These are phyloP conservation scores for Polyommatus iphigenia DNA, from an alignment of 2,888 invertebrate genomes.

Conservation along the genomic window DNA sequence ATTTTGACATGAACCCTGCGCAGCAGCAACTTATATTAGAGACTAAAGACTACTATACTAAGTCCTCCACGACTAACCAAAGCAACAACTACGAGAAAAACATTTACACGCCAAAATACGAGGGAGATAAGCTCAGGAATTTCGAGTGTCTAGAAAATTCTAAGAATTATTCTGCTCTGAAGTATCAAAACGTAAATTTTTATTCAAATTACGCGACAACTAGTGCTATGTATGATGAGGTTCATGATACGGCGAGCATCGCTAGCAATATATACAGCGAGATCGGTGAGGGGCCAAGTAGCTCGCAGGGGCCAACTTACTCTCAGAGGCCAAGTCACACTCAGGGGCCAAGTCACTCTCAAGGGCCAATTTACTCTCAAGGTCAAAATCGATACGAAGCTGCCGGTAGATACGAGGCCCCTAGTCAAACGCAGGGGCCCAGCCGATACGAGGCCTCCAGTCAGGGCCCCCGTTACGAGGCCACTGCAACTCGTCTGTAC, in stretches of 20 bases:
- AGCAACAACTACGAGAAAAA: conserved; percentile 67
- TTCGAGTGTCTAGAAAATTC: conserved; percentile 68
- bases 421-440: not conserved
- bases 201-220: conserved; percentile 50
- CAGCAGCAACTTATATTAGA: conserved; percentile 67
- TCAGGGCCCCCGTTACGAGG: not conserved
- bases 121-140: conserved; percentile 62
- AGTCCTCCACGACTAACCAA: conserved; percentile 59
- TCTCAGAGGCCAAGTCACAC: conserved; percentile 1
- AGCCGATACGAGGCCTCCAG: conserved; percentile 13
- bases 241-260: conserved; percentile 64
- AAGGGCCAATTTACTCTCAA: not conserved
- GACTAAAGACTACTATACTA: conserved; percentile 71
- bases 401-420: not conserved
- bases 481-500: conserved; percentile 56
- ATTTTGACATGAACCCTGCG: conserved; percentile 59
- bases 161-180: conserved; percentile 69
- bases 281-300: conserved; percentile 50
- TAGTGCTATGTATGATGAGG: conserved; percentile 60
- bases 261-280: conserved; percentile 69
- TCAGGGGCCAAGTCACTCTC: not conserved
- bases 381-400: conserved; percentile 1
- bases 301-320: conserved; percentile 3
- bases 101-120: conserved; percentile 67
- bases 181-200: conserved; percentile 66